These are phyloP conservation scores for Ostrea denselamellosa DNA, from an alignment of 1,140 invertebrate genomes.

Conservation along the genomic window DNA sequence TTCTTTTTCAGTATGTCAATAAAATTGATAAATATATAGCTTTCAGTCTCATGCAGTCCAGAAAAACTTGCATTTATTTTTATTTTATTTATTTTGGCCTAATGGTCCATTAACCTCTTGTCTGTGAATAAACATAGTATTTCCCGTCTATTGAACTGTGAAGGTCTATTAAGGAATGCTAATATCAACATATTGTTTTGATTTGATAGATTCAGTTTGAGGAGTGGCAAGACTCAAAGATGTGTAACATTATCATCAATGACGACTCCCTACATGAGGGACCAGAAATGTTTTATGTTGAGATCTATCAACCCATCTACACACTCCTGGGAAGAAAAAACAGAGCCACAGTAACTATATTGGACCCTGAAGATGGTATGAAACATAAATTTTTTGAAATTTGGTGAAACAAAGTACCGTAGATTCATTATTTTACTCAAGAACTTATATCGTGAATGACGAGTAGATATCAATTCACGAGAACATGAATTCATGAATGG, in stretches of 20 bases:
- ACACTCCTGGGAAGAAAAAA: constrained; percentile 61
- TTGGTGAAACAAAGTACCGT: constrained; percentile 36
- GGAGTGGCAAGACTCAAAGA: constrained; percentile 73
- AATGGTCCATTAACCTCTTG: no score
- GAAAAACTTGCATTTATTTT: no score
- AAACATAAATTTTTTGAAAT: not conserved
- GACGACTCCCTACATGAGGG: constrained; percentile 77
- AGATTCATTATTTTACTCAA: constrained; percentile 73
- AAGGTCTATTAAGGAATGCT: no score
- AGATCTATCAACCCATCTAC: constrained; percentile 70
- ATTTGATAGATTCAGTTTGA: constrained; percentile 76
- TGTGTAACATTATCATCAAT: constrained; percentile 76
- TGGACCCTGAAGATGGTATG: constrained; percentile 73
- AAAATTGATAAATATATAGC: no score
- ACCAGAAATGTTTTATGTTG: constrained; percentile 73
- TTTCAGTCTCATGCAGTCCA: no score
- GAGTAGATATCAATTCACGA: no score
- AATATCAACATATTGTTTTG: not conserved
- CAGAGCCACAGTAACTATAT: constrained; percentile 66
- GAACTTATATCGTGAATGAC: no score
- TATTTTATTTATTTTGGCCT: no score
- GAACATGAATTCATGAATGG: no score
- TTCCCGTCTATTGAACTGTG: no score
- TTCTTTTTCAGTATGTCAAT: no score
- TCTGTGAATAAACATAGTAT: no score